These are phyloP conservation scores for Ceratotherium simum DNA, from an alignment of 2,113 vertebrate genomes.

Conservation along the genomic window DNA sequence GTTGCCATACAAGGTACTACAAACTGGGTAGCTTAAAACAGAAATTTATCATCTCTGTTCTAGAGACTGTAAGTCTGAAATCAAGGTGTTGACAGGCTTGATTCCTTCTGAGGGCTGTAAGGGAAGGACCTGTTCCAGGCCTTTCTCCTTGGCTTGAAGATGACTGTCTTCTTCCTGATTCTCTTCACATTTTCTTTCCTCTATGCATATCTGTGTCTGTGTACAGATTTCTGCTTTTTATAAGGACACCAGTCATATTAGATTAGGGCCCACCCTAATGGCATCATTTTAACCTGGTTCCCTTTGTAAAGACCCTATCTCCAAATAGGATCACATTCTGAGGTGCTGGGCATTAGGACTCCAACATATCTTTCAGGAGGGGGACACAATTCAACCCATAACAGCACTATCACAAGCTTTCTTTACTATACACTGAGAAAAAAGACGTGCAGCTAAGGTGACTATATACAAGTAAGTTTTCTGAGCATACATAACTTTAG, in stretches of 20 bases:
- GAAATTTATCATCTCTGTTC: not conserved
- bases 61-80: not conserved
- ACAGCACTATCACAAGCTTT: not conserved
- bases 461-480: conserved; percentile 58
- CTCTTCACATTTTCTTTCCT: not conserved
- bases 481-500: not conserved
- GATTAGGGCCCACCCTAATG: not conserved
- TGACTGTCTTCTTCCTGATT: not conserved
- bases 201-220: not conserved
- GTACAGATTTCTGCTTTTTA: not conserved
- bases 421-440: conserved; percentile 56
- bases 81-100: accelerated
- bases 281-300: not conserved
- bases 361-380: not conserved
- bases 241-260: too few species aligned
- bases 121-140: not conserved
- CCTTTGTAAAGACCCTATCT: not conserved
- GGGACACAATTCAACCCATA: not conserved
- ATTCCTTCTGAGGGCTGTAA: not conserved
- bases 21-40: not conserved
- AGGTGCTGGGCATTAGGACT: not conserved
- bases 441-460: not conserved
- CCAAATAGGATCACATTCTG: not conserved
- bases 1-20: not conserved
- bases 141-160: accelerated